phyloP scores from a whole-genome alignment of 2,888 invertebrate species.

The Sympetrum striolatum region DNA sequence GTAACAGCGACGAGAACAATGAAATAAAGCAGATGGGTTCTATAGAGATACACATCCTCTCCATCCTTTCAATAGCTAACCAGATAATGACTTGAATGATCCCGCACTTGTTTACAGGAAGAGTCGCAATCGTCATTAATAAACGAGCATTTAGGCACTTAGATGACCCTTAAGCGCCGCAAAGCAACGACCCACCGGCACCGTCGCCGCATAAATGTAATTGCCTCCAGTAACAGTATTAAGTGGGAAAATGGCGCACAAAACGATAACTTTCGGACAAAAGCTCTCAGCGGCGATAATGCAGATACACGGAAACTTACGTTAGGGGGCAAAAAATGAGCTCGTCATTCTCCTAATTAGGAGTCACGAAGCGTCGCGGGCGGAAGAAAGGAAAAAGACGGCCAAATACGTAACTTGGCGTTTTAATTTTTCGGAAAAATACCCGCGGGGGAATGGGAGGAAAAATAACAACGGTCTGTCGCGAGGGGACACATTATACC shows the following conservation, averaged over 20 bases:
- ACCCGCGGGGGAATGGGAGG: background rate
- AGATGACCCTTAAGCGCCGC: background rate
- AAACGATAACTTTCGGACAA: background rate
- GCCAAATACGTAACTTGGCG: background rate
- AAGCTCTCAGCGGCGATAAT: background rate
- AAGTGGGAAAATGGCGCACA: background rate
- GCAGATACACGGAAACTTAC: background rate
- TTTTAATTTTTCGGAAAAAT: background rate
- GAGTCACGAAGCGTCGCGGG: background rate
- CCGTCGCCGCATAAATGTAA: background rate
- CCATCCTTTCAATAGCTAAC: background rate
- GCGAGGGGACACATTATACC: background rate
- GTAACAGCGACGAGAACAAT: too few relatives aligned
- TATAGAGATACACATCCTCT: too few relatives aligned
- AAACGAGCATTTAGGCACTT: background rate
- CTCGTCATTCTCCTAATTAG: background rate
- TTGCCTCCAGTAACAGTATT: background rate
- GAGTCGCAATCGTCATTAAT: background rate
- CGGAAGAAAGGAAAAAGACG: background rate
- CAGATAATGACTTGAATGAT: background rate
- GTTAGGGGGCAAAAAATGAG: background rate
- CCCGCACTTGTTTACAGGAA: background rate
- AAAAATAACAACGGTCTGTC: background rate
- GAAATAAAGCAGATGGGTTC: too few relatives aligned
- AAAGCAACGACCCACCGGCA: background rate